Evolutionary conservation across 2,113 vertebrate species (phyloP), one percentile per base, ranked within the genome.

Genomic region (Oplegnathus fasciatus): DNA sequence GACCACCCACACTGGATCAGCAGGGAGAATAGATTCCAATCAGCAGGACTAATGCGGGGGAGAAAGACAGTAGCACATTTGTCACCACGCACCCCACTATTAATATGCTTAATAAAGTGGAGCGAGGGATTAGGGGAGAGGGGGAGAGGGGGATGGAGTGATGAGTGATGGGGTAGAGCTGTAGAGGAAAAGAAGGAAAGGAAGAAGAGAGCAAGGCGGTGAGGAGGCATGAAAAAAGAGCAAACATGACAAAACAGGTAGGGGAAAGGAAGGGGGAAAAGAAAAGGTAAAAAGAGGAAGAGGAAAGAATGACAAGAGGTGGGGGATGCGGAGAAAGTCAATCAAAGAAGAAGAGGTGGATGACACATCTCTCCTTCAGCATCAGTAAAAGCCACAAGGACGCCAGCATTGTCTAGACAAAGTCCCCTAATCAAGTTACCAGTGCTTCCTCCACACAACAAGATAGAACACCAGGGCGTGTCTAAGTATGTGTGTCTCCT

Each of bases 341-440:
- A 57, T 89, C 50, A 75, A 84, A 78, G 79, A 65, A 67, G 61
- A 72, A 46, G 48, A 65, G 64, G 48, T n/a, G 71, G 75, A 65
- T 83, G 83, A 85, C 84, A 76, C 78, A 37, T 68, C 61, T 85
- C 66, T 88, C 83, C 87, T 89, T 87, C 61, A 90, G 80, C 67
- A 70, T 75, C 70, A 68, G 22, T 85, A 62, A 85, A 81, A 89
- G 77, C 69, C 65, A 88, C 91, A 90, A 89, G 87, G 93, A 93
- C 90, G 69, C 83, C 82, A 55, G 84, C 72, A 77, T 74, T n/a
- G 91, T 93, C 91, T 86, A 86, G 86, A 90, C 90, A 86, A 87
- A 91, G 85, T 91, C 82, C 75, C 66, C 68, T 94, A 93, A 95
- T 94, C 82, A 83, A 87, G 85, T 93, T 93, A 93, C 82, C 50